These are phyloP conservation scores for Tenrec ecaudatus DNA, from an alignment of 2,113 vertebrate species.

Conservation along the genomic window DNA sequence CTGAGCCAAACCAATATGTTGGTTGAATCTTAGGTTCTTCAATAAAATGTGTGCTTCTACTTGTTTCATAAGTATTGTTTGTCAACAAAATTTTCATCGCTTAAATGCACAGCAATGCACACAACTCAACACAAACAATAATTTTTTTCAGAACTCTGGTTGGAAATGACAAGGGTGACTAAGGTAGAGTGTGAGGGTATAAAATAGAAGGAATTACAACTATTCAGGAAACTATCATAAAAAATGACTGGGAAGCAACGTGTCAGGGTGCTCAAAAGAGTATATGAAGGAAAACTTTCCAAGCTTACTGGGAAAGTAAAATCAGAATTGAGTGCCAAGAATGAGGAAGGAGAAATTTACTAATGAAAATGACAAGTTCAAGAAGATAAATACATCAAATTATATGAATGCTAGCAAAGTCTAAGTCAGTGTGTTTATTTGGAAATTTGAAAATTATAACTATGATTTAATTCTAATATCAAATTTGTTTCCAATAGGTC, in stretches of 20 bases:
- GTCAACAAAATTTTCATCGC: too few species aligned
- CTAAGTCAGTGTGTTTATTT: neutral
- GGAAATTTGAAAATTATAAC: neutral
- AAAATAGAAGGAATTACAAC: accelerated
- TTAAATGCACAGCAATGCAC: neutral
- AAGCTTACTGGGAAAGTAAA: neutral
- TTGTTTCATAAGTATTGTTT: neutral
- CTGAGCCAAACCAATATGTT: too few species aligned
- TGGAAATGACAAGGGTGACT: neutral
- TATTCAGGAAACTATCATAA: neutral
- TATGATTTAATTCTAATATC: neutral
- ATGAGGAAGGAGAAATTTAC: neutral
- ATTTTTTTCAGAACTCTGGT: neutral
- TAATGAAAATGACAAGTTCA: too few species aligned
- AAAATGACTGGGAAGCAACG: neutral
- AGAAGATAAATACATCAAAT: too few species aligned
- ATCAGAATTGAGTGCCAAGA: neutral
- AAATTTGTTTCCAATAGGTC: neutral
- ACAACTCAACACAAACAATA: neutral
- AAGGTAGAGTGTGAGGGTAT: neutral
- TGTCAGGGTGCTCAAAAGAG: accelerated
- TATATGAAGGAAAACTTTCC: neutral
- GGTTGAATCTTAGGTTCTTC: neutral
- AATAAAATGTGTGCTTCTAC: neutral
- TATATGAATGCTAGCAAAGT: too few species aligned